Conservation (phyloP, 2,888 invertebrate species). For the Dioctria linearis region DNA sequence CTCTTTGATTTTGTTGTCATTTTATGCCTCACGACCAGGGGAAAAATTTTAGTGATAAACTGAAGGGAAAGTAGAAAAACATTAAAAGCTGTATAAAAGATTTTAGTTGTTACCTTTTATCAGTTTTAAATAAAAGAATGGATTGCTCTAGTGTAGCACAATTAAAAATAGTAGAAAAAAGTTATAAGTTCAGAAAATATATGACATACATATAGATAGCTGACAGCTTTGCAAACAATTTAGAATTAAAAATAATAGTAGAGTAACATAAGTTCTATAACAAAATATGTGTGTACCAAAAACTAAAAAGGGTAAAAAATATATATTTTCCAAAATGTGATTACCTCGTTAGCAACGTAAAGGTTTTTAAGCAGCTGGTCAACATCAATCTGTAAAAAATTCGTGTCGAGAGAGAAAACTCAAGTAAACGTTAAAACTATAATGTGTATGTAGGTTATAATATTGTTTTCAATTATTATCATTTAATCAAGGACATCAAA, state of each 20-base stretch:
- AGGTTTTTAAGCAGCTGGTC: conserved; percentile 74
- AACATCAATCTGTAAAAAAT: conserved; percentile 72
- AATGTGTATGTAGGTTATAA: background rate
- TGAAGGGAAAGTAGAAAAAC: too few species aligned
- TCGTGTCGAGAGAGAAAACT: conserved; percentile 55
- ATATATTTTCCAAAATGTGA: conserved; percentile 49
- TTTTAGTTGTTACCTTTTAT: background rate
- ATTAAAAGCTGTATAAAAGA: background rate
- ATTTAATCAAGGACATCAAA: too few species aligned
- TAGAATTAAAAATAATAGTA: conserved; percentile 49
- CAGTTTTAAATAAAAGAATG: background rate
- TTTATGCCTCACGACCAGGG: too few species aligned
- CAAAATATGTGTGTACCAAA: too few species aligned
- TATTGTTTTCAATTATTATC: too few species aligned
- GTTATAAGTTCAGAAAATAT: conserved; percentile 6
- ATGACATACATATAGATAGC: conserved; percentile 37
- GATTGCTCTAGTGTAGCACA: background rate
- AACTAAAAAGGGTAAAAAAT: conserved; percentile 48
- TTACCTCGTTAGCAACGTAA: conserved; percentile 73
- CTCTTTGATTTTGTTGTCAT: too few species aligned
- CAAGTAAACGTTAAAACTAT: conserved; percentile 62
- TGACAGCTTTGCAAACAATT: conserved; percentile 40
- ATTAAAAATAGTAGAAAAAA: conserved; percentile 52
- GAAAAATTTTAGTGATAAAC: too few species aligned
- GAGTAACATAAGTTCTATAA: background rate